Base-by-base conservation (phyloP, 2,113 vertebrate species). In the Daubentonia madagascariensis region DNA sequence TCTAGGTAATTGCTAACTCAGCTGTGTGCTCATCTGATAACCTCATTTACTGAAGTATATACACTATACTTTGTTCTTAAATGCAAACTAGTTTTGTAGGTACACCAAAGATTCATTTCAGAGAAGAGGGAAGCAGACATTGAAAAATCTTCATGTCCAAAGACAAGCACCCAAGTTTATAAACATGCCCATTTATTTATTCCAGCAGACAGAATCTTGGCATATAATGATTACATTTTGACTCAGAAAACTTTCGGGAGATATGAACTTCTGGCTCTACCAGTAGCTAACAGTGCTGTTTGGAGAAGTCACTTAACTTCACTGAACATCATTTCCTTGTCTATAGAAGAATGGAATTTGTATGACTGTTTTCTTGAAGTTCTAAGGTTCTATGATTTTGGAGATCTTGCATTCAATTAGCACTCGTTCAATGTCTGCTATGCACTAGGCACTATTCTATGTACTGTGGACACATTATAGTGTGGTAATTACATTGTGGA, bases 81-180 rank as follows among this genome's bases (percentile, higher is more conserved):
- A 94, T 54, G 22, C 22, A 93, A 88, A 32, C 43, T 40, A 93
- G 37, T 84, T 84, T 73, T 52, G 35, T 75, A 79, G 22, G 48
- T 54, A 72, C 28, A 70, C n/a, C 61, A 92, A 67, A 73, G 70
- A 40, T 87, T 87, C n/a, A 87, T 84, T 96, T 95, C 59, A 85
- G 50, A 85, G 40, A 72, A 40, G 35, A 86, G 25, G 65, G 40
- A 91, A 72, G 2, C 25, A 88, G 76, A 78, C 22, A 65, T 35
- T 84, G 63, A 86, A 85, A 91, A 75, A 48, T 73, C 18, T 73
- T 35, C 43, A 73, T 30, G 59, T 23, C 30, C 54, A 89, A 75
- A 88, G 54, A 81, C n/a, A 95, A 89, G 50, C 57, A 80, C 30
- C 45, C 35, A 85, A 57, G 32, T 83, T 93, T 52, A 63, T 73